Base-by-base conservation (phyloP, 2,888 invertebrate species). In the Megastigmus dorsalis region DNA sequence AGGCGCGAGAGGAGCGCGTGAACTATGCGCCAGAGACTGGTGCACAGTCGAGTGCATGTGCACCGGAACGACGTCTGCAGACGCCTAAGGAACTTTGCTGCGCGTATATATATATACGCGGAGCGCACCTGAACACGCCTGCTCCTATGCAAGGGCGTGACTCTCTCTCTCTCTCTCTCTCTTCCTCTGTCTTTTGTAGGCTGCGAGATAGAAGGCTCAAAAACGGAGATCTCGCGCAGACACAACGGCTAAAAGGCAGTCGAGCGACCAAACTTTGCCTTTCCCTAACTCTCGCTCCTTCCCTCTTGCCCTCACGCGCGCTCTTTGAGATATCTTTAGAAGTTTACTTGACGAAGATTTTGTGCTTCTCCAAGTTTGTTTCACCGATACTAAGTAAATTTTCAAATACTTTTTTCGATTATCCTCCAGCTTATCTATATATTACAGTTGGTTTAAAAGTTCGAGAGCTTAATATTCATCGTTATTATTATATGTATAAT, bases 291-390 rank as follows among this genome's bases (percentile, higher is more conserved):
- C 54, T 41, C 41, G 3, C 41, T 41, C 28, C 41, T 41, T 20
- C 13, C 10, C 20, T 13, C 23, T 68, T 36, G 36, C n/a, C 26
- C 15, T 15, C 41, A 15, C 28, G 28, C 33, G 20, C 5, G 4
- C 9, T 18, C 9, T 33, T 41, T 33, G 23, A 36, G 23, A 38
- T 57, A 55, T 71, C 38, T 63, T 63, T 28, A 28, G 15, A 57
- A 45, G 38, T 65, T 71, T n/a, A 20, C 20, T 4, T 5, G n/a
- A n/a, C 7, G n/a, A 10, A 38, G 50, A 63, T 43, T 60, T 60
- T 43, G 43, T 15, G 15, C n/a, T n/a, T 28, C 9, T 15, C 15
- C 33, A 9, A 28, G 28, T 20, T 36, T 50, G 13, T 3, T 10
- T 1, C 18, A 10, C n/a, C 10, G 15, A 33, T 33, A 33, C 5